Evolutionary conservation across 2,888 invertebrate genomes (phyloP).

Genomic region (Melieria crassipennis): DNA sequence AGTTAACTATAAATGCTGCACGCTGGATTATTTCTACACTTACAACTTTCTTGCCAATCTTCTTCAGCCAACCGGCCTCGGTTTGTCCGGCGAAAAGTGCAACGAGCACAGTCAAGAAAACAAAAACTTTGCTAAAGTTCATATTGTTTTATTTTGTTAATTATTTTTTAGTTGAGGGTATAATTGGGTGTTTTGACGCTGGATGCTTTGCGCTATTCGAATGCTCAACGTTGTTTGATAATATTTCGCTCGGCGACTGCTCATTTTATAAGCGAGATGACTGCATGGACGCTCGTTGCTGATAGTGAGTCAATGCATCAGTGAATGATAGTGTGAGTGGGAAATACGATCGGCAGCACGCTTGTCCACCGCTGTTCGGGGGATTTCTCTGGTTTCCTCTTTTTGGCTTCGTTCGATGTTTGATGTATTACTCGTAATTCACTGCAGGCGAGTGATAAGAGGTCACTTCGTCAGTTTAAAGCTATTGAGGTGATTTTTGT

Average conservation of each 20-base stretch:
- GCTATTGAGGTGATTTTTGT: no score
- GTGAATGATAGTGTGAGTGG: no score
- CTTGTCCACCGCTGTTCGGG: no score
- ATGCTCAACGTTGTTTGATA: slow-evolving; percentile 40
- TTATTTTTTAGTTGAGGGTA: neutral
- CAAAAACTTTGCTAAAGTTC: slow-evolving; percentile 46
- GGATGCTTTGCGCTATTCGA: slow-evolving; percentile 36
- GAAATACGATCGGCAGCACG: no score
- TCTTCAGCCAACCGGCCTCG: slow-evolving; percentile 50
- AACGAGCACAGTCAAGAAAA: slow-evolving; percentile 42
- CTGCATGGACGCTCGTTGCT: neutral
- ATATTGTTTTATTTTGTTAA: slow-evolving; percentile 32
- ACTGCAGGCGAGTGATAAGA: no score
- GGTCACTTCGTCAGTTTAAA: no score
- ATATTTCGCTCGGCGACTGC: neutral
- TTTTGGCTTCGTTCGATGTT: no score
- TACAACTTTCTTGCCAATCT: slow-evolving; percentile 49
- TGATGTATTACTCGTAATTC: no score
- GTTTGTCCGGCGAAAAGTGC: slow-evolving; percentile 45
- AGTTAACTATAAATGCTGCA: neutral
- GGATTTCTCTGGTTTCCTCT: no score
- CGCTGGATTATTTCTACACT: slow-evolving; percentile 10
- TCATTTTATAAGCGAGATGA: slow-evolving; percentile 16
- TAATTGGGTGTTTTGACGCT: neutral
- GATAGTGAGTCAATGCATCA: no score